Base-by-base conservation (phyloP, 2,113 vertebrate genomes). In the Neomonachus schauinslandi region DNA sequence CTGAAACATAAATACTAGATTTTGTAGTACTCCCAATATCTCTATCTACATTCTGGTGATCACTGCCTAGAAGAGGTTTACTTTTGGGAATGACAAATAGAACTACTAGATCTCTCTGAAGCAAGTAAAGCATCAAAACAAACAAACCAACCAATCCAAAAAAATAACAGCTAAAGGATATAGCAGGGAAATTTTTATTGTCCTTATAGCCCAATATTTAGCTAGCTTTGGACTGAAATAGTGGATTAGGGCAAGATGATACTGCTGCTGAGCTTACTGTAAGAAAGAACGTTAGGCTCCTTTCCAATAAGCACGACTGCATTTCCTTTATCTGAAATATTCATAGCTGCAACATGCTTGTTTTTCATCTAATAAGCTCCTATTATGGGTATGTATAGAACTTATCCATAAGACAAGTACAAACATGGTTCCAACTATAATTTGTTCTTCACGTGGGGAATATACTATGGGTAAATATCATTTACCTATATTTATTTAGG, bases 291-390 rank as follows among this genome's bases (percentile, higher is more conserved):
- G 5, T 82, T 53, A 79, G 51, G 63, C 31, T 71, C 22, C 59
- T 93, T 89, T 90, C 91, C 11, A 96, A 79, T 63, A 95, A 82
- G 46, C 18, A 96, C 86, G 49, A 94, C 1, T 71, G 24, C 24
- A 96, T 71, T 92, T 86, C n/a, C 33, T 90, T 92, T 90, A 53
- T 36, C 19, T 87, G 74, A 83, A 89, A 95, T 80, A 53, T 39
- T 82, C 39, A 88, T 33, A 93, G 92, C 8, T 91, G 26, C 22
- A 71, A 82, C 67, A 74, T 55, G 15, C n/a, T 92, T 94, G 59
- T 22, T 92, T 84, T 63, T 53, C 15, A 81, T 69, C 89, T 92
- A 91, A 36, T 77, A 63, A 87, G 18, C 87, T 61, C 16, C 53
- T 61, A 61, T 46, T 74, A 72, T 19, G 11, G 18, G 26, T 87